phyloP scores from a whole-genome alignment of 2,113 vertebrate species.

The Ceyx melanurus region DNA sequence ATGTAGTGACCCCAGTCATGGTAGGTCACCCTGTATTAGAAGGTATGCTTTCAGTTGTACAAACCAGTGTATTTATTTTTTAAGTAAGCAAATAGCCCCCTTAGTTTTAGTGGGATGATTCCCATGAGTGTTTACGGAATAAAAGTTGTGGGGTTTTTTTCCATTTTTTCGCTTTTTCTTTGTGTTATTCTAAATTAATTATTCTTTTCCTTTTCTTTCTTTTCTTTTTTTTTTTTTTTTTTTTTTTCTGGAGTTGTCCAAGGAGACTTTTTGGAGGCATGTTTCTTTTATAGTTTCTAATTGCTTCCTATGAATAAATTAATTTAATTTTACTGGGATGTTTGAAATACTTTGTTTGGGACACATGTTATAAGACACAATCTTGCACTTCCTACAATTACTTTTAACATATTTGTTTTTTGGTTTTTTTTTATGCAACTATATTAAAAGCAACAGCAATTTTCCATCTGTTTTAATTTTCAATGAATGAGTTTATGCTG shows the following conservation, averaged over 20 bases:
- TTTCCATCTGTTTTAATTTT: conserved; percentile 26
- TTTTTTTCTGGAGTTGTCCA: neutral
- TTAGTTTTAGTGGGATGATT: neutral
- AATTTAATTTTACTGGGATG: neutral
- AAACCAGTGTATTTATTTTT: neutral
- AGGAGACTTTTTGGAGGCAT: neutral
- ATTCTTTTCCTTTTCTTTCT: neutral
- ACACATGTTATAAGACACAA: neutral
- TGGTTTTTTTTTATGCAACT: neutral
- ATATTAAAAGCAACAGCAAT: conserved; percentile 1
- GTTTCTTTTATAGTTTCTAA: neutral
- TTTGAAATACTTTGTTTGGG: neutral
- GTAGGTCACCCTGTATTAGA: neutral
- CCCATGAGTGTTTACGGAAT: neutral
- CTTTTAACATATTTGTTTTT: neutral
- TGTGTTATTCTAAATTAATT: neutral
- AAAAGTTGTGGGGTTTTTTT: neutral
- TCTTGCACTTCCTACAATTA: neutral
- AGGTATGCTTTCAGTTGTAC: neutral
- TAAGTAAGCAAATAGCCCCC: neutral
- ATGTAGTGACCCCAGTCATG: neutral
- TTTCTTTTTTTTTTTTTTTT: neutral
- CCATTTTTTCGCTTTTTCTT: neutral
- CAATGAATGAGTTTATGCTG: conserved; percentile 2
- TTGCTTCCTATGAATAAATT: neutral